These are phyloP conservation scores for Endotricha flammealis DNA, from an alignment of 2,888 invertebrate species.

Conservation along the genomic window DNA sequence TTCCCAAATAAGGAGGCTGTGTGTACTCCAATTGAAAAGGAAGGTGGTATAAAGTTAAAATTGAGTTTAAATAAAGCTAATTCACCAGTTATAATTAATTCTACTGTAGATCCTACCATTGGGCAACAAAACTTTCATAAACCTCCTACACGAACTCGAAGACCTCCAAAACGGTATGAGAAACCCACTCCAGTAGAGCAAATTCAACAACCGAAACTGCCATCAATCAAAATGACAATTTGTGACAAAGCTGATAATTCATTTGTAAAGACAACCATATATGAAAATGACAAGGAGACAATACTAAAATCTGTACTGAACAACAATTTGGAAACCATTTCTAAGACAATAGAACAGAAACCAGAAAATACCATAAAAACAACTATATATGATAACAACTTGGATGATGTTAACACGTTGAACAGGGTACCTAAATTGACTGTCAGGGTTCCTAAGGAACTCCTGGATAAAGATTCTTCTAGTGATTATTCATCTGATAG, in stretches of 20 bases:
- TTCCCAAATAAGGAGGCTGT: constrained; percentile 32
- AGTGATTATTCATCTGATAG: constrained; percentile 77
- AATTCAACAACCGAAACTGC: constrained; percentile 38
- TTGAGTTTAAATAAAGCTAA: constrained; percentile 69
- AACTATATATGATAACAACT: constrained; percentile 70
- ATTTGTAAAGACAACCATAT: constrained; percentile 67
- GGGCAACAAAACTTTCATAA: constrained; percentile 56
- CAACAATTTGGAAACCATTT: constrained; percentile 51
- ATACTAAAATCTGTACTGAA: constrained; percentile 56
- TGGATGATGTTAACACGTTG: constrained; percentile 60
- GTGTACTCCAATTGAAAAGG: constrained; percentile 38
- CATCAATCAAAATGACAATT: constrained; percentile 71
- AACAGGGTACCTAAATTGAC: constrained; percentile 84
- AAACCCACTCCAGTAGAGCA: constrained; percentile 37
- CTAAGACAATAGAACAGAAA: constrained; percentile 49
- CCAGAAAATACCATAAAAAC: constrained; percentile 58
- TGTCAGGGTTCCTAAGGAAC: constrained; percentile 81
- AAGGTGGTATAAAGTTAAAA: constrained; percentile 68
- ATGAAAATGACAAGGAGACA: constrained; percentile 60
- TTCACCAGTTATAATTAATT: constrained; percentile 70
- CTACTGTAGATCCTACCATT: constrained; percentile 68
- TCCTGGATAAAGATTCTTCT: constrained; percentile 71
- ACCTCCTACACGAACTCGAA: constrained; percentile 55
- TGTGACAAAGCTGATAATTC: constrained; percentile 71
- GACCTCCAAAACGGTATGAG: constrained; percentile 68